Percentiles rank a stretch among this genome's conserved stretches.
phyloP scores from a whole-genome alignment of 2,113 vertebrate species.

The Smithornis capensis region DNA sequence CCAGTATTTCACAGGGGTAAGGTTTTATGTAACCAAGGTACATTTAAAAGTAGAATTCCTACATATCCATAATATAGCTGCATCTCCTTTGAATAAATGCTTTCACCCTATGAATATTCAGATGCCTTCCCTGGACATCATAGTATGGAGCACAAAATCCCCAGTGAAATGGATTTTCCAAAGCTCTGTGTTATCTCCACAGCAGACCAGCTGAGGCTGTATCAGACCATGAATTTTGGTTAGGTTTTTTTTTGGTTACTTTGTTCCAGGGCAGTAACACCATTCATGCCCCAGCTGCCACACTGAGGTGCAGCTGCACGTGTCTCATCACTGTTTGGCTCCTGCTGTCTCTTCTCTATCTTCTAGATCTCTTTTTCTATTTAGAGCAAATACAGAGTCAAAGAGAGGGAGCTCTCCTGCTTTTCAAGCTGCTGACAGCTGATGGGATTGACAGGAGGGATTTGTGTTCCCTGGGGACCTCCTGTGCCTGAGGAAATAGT shows the following conservation, averaged over 20 bases:
- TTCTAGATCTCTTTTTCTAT: not conserved
- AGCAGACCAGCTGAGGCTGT: not conserved
- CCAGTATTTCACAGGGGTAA: not conserved
- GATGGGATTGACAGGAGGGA: not conserved
- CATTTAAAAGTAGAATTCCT: not conserved
- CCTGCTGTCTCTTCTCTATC: too few relatives aligned
- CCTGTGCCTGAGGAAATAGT: not conserved
- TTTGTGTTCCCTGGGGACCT: not conserved
- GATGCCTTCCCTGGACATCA: not conserved
- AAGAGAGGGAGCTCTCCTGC: not conserved
- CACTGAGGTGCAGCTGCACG: not conserved
- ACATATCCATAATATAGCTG: not conserved
- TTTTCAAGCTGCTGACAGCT: not conserved
- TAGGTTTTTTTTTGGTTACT: fast-evolving
- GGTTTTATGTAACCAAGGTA: not conserved
- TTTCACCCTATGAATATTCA: not conserved
- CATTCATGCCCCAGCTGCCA: not conserved
- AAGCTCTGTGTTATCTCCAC: not conserved
- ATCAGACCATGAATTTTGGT: not conserved
- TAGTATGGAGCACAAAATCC: not conserved
- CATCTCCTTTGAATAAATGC: not conserved
- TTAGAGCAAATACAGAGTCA: not conserved
- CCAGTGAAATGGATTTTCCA: not conserved
- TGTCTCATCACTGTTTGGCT: not conserved
- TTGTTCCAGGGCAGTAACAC: not conserved